Evolutionary conservation across 2,113 vertebrate species (phyloP).

Genomic region (Proteles cristata): DNA sequence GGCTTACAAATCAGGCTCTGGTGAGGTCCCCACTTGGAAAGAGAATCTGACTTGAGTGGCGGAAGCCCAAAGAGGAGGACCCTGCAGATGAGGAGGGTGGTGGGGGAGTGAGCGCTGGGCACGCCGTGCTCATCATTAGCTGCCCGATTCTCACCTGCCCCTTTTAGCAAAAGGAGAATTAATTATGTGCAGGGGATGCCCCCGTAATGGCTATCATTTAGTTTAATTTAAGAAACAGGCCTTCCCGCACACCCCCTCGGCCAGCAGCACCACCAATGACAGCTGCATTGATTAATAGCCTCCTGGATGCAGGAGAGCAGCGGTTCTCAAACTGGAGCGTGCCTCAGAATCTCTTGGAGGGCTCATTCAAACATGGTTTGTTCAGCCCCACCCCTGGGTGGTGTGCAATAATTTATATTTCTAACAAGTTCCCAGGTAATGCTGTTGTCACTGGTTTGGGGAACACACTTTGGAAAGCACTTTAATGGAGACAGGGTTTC

Average conservation of each 20-base stretch:
- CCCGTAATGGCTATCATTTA: conserved; percentile 85
- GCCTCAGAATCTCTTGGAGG: background rate
- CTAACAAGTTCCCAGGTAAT: background rate
- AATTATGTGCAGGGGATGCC: conserved; percentile 82
- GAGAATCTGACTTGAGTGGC: conserved; percentile 43
- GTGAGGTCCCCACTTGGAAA: background rate
- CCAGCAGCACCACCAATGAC: background rate
- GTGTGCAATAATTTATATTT: background rate
- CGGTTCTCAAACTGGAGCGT: background rate
- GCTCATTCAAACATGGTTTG: background rate
- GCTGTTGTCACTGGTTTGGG: too few relatives aligned
- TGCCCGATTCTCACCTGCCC: conserved; percentile 73
- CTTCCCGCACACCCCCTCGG: background rate
- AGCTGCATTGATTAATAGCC: background rate
- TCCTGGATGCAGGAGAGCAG: background rate
- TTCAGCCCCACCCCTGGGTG: background rate
- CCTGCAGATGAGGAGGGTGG: background rate
- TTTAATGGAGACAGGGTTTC: background rate
- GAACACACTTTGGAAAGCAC: background rate
- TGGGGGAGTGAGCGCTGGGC: background rate
- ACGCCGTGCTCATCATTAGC: conserved; percentile 71
- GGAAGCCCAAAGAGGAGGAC: background rate
- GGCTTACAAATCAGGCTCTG: background rate
- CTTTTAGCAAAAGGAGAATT: conserved; percentile 81
- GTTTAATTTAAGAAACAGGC: conserved; percentile 82